Base-by-base conservation (phyloP, 2,888 invertebrate genomes). In the Rapana venosa region DNA sequence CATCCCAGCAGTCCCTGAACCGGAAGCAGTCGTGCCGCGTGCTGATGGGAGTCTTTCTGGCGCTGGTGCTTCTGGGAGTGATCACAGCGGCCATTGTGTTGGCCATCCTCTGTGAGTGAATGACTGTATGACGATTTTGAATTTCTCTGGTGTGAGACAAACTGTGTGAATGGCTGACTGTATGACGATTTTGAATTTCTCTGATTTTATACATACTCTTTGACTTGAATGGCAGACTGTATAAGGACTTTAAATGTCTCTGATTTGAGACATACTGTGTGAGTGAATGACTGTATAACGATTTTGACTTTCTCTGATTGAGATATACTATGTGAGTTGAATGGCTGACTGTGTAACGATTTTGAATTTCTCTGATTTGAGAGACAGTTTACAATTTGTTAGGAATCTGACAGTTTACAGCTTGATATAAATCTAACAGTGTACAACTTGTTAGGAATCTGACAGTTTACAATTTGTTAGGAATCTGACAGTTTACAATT, bases 1-100 rank as follows among this genome's bases (percentile, higher is more conserved):
- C n/a, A 32, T 87, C 87, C 35, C 87, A 66, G 35, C 13, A 87
- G 15, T 87, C 87, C n/a, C 20, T 74, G 4, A 36, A 47, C 26
- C 87, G 87, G 87, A 87, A 87, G 74, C n/a, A 26, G 74, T 74
- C 87, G 47, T 87, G 87, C 17, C 87, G 87, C 36, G 87, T 87
- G 74, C 5, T 87, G 20, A 26, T 87, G 74, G 87, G 26, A n/a
- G 87, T 74, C 22, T 87, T 87, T 26, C 36, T 87, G 15, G 74
- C 61, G 47, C 32, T 87, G 74, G 61, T 26, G 26, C 47, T 87
- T n/a, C 70, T 87, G 15, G 87, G 74, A 0, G 87, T 87, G 13
- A 47, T 87, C 47, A 32, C 74, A 15, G 87, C 87, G 5, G 87
- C 74, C 4, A 30, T 87, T 20, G 35, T 87, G 20, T 74, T 87